Evolutionary conservation across 2,888 invertebrate species (phyloP).

Genomic region (Lasioglossum malachurum): DNA sequence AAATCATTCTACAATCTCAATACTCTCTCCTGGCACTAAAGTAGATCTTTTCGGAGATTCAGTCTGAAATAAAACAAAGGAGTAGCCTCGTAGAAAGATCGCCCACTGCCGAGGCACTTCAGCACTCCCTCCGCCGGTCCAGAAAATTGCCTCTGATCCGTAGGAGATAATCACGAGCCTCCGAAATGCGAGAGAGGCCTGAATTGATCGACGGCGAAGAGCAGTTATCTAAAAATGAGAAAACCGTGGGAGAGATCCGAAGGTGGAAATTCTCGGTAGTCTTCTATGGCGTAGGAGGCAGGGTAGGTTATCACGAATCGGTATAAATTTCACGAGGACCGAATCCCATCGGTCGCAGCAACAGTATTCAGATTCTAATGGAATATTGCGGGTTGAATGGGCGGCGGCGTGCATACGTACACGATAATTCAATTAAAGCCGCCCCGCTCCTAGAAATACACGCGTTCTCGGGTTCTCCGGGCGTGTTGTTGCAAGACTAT

Average conservation of each 20-base stretch:
- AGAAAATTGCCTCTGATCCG: background rate
- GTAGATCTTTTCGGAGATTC: background rate
- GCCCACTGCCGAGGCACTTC: background rate
- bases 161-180: background rate
- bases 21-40: background rate
- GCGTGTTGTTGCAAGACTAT: slow-evolving; percentile 56
- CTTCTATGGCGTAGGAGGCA: background rate
- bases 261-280: background rate
- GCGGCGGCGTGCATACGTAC: slow-evolving; percentile 38
- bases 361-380: slow-evolving; percentile 48
- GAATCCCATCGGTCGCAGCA: slow-evolving; percentile 20
- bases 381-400: slow-evolving; percentile 41
- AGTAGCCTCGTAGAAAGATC: background rate
- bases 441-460: slow-evolving; percentile 64
- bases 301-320: background rate
- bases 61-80: background rate
- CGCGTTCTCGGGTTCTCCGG: slow-evolving; percentile 39
- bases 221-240: background rate
- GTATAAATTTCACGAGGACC: slow-evolving; percentile 10
- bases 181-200: background rate
- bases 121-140: background rate
- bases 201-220: background rate
- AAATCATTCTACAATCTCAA: too few relatives aligned
- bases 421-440: slow-evolving; percentile 68
- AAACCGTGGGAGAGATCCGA: background rate